These are phyloP conservation scores for Danio jaintianensis DNA, from an alignment of 2,797 vertebrate species.

Conservation along the genomic window DNA sequence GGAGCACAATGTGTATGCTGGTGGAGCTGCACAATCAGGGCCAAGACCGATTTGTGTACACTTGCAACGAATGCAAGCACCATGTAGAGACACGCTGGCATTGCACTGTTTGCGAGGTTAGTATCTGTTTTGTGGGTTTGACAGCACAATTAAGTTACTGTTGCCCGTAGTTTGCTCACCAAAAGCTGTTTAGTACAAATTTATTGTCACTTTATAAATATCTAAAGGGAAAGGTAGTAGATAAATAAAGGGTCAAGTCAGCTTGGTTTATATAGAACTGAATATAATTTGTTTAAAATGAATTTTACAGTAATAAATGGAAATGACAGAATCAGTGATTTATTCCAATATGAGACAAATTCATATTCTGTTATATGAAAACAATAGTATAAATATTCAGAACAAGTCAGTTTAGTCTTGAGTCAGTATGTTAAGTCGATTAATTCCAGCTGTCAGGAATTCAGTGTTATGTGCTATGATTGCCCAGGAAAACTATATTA, in stretches of 20 bases:
- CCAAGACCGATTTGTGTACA: conserved; percentile 97
- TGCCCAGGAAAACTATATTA: background rate
- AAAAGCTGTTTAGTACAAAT: background rate
- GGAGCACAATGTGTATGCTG: conserved; percentile 98
- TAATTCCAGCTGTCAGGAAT: too few relatives aligned
- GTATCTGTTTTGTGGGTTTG: conserved; percentile 52
- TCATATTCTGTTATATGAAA: too few relatives aligned
- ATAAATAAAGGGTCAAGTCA: too few relatives aligned
- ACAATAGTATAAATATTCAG: too few relatives aligned
- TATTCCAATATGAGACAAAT: too few relatives aligned
- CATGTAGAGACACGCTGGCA: conserved; percentile 98
- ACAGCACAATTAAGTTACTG: background rate
- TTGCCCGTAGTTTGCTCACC: background rate
- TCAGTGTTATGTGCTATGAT: conserved; percentile 46
- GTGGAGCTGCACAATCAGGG: conserved; percentile 97
- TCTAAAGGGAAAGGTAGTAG: background rate
- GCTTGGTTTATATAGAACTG: too few relatives aligned
- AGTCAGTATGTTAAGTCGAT: too few relatives aligned
- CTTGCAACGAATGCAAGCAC: conserved; percentile 98
- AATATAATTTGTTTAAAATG: too few relatives aligned
- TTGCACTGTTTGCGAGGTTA: conserved; percentile 95
- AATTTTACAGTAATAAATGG: too few relatives aligned
- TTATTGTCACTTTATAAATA: background rate
- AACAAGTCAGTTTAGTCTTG: too few relatives aligned
- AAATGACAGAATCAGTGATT: too few relatives aligned